Conservation (phyloP, 2,113 vertebrate genomes). For the Prinia subflava region DNA sequence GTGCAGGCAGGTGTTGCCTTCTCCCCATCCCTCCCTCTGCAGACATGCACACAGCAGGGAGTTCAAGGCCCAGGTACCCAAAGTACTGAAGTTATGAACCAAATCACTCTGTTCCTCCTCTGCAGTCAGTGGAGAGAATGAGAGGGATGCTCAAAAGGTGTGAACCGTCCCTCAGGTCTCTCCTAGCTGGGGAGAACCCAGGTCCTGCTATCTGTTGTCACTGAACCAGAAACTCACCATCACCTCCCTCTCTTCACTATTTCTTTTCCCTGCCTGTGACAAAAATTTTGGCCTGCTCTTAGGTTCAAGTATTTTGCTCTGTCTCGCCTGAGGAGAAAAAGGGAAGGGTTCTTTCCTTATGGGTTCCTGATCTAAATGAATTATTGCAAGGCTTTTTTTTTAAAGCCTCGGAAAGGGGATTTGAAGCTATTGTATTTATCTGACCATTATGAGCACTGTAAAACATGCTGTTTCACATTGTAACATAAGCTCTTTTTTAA, state of each 20-base stretch:
- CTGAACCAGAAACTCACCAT: background rate
- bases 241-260: background rate
- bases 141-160: background rate
- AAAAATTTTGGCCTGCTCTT: slow-evolving; percentile 19
- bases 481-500: slow-evolving; percentile 75
- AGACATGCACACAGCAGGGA: background rate
- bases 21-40: background rate
- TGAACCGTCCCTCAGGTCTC: background rate
- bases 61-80: background rate
- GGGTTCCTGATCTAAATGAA: slow-evolving; percentile 65
- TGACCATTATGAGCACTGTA: slow-evolving; percentile 67
- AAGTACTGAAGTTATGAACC: background rate
- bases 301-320: slow-evolving; percentile 34
- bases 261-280: background rate
- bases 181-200: background rate
- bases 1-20: background rate
- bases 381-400: slow-evolving; percentile 51
- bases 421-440: slow-evolving; percentile 72
- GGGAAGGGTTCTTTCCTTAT: slow-evolving; percentile 44
- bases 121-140: fast-evolving
- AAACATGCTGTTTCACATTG: slow-evolving; percentile 74
- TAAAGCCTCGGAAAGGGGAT: slow-evolving; percentile 12
- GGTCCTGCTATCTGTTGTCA: background rate
- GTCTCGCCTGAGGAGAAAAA: background rate
- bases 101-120: background rate